Evolutionary conservation across 2,113 vertebrate species (phyloP), one percentile per base, ranked within the genome.

Genomic region (Engraulis encrasicolus): DNA sequence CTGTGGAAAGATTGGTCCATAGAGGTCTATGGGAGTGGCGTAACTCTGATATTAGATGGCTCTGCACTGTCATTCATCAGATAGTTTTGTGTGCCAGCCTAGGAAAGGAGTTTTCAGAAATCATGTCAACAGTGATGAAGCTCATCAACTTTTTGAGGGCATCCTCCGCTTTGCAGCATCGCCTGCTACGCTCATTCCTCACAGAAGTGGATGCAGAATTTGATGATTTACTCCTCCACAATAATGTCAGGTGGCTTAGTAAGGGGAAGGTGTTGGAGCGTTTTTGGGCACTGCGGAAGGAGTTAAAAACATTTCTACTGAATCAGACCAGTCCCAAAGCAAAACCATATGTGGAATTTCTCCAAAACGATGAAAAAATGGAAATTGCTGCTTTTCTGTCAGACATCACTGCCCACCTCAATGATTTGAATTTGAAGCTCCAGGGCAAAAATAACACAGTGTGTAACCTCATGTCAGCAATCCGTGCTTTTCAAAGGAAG

Each of bases 331-430:
- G 61, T 37, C 36, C 36, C 66, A 81, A 78, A 50, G 79, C 48
- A 18, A 82, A 77, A 54, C 48, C 3, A 45, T 58, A 50, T 85
- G 20, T 52, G 34, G 38, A 81, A 81, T 81, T 81, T 17, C 18
- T 81, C 19, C 18, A 85, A 38, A 40, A 78, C 37, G 6, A 78
- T 36, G 71, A 58, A 50, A 74, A 85, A 81, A 82, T 82, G 40
- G 40, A 45, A 45, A 45, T 45, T 71, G 52, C 66, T 66, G 78
- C 84, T 40, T 82, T 85, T 85, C 61, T 45, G 71, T 37, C 79
- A 49, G 45, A 82, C 20, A 85, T 85, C 23, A 78, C 84, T 38
- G 81, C 84, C 37, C 84, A 82, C 45, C 80, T 78, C 27, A 81
- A 78, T 85, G 66, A 85, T 9, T 38, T 85, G 15, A 80, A 86